Conservation (phyloP, 2,797 vertebrate genomes). For the Xenopus petersii region DNA sequence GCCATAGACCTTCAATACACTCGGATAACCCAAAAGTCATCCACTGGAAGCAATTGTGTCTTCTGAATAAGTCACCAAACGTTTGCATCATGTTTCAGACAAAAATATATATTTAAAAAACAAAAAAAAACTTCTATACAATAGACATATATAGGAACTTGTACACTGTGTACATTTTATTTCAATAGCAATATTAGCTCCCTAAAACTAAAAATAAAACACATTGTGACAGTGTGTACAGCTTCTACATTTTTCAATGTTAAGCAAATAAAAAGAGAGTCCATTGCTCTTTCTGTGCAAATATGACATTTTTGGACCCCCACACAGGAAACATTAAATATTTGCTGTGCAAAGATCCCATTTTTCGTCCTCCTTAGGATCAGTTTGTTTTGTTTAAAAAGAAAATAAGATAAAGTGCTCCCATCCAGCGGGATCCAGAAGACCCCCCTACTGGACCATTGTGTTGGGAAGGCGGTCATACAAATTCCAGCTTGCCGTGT, state of each 20-base stretch:
- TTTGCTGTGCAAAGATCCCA: slow-evolving; percentile 70
- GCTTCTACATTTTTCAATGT: slow-evolving; percentile 70
- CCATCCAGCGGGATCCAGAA: slow-evolving; percentile 83
- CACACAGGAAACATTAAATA: slow-evolving; percentile 72
- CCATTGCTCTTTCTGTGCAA: slow-evolving; percentile 83
- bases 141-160: slow-evolving; percentile 76
- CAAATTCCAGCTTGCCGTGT: slow-evolving; percentile 95
- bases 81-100: slow-evolving; percentile 62
- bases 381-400: slow-evolving; percentile 70
- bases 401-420: slow-evolving; percentile 87
- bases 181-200: slow-evolving; percentile 68
- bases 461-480: slow-evolving; percentile 74
- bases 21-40: no score
- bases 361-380: slow-evolving; percentile 63
- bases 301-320: slow-evolving; percentile 87
- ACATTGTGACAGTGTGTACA: slow-evolving; percentile 90
- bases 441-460: slow-evolving; percentile 54
- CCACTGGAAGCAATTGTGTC: no score
- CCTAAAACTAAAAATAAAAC: slow-evolving; percentile 69
- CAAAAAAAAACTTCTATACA: slow-evolving; percentile 73
- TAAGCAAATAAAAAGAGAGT: slow-evolving; percentile 75
- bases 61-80: no score
- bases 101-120: slow-evolving; percentile 77
- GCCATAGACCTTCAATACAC: no score
- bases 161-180: slow-evolving; percentile 77